These are phyloP conservation scores for Rhingia campestris DNA, from an alignment of 2,888 invertebrate species.

Conservation along the genomic window DNA sequence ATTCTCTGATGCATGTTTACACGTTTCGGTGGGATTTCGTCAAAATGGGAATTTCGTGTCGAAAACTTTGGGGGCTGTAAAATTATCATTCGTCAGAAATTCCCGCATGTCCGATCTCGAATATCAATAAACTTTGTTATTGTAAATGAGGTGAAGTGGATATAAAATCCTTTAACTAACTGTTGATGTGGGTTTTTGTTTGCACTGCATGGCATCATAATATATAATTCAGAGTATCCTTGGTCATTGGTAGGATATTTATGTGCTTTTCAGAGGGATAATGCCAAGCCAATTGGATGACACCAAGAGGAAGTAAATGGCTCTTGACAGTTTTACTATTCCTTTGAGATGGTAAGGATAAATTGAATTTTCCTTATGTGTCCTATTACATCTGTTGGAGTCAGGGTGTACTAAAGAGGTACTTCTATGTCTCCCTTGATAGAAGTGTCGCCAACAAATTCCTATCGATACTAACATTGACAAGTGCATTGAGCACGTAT, in stretches of 20 bases:
- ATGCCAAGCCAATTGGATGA: constrained; percentile 4
- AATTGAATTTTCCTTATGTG: constrained; percentile 64
- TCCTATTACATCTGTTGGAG: constrained; percentile 53
- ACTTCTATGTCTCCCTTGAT: constrained; percentile 58
- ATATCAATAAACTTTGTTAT: constrained; percentile 47
- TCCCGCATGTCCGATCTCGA: constrained; percentile 34
- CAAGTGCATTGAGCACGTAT: neutral
- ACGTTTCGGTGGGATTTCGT: constrained; percentile 50
- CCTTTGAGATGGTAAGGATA: constrained; percentile 19
- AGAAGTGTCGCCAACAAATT: constrained; percentile 46
- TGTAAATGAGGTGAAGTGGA: neutral
- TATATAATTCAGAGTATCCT: constrained; percentile 16
- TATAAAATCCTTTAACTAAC: constrained; percentile 19
- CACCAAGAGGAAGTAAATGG: constrained; percentile 17
- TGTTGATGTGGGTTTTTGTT: constrained; percentile 3
- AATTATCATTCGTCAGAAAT: constrained; percentile 30
- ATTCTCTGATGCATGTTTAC: constrained; percentile 49
- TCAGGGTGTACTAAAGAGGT: constrained; percentile 2
- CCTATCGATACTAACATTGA: neutral
- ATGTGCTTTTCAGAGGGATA: constrained; percentile 4
- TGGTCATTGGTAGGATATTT: neutral
- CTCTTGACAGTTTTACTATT: constrained; percentile 62
- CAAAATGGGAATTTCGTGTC: constrained; percentile 63
- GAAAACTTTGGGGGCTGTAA: constrained; percentile 39
- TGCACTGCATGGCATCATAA: neutral